Percentiles rank a stretch among this genome's conserved stretches.
Evolutionary conservation across 35 echinoderm and acorn worm species (phyloP).

Genomic region (Holothuria glaberrima): DNA sequence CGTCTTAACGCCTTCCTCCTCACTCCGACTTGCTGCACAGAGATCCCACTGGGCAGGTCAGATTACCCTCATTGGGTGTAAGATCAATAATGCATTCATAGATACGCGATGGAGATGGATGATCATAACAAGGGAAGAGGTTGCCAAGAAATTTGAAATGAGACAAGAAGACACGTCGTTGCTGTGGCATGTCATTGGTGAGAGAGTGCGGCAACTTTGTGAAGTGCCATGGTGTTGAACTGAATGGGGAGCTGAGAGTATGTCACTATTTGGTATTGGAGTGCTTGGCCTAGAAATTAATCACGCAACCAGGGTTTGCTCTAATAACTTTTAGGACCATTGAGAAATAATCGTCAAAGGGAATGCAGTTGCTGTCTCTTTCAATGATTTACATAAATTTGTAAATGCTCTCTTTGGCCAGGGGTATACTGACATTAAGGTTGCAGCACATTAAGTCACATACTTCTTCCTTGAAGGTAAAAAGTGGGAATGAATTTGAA

Average conservation of each 20-base stretch:
- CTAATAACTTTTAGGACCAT: background rate
- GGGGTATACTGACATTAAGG: no score
- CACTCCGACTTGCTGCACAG: background rate
- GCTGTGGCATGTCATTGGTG: background rate
- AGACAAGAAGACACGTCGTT: background rate
- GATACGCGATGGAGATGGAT: conserved; percentile 4
- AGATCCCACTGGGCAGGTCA: conserved; percentile 32
- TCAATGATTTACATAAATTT: conserved; percentile 37
- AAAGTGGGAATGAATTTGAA: no score
- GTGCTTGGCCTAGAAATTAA: conserved; percentile 56
- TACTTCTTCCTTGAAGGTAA: no score
- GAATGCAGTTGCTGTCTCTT: background rate
- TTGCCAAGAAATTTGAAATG: conserved; percentile 15
- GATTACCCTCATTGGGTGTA: conserved; percentile 39
- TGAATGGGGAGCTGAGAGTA: no score
- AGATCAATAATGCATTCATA: conserved; percentile 52
- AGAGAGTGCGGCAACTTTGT: background rate
- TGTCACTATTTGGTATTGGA: background rate
- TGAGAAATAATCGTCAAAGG: background rate
- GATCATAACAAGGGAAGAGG: conserved; percentile 11
- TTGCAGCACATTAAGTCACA: no score
- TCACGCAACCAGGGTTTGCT: conserved; percentile 29
- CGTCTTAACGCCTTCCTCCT: background rate
- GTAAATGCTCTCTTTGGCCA: background rate
- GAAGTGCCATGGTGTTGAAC: no score